Percentiles rank a stretch among this genome's conserved stretches.
Conservation (phyloP, 2,888 invertebrate genomes). For the Caenorhabditis becei region DNA sequence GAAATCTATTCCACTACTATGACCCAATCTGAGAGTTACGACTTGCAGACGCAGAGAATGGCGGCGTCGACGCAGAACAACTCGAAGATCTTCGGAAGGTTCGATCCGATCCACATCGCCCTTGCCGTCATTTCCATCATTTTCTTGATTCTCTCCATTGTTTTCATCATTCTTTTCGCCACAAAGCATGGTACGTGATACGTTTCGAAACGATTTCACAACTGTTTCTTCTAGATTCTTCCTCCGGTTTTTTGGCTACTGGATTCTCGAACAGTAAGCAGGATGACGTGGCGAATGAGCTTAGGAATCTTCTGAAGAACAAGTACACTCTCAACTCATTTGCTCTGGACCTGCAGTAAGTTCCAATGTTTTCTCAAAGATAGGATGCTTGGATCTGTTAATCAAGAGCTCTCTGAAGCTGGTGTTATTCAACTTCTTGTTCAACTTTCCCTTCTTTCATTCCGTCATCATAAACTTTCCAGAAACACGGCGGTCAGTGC, state of each 20-base stretch:
- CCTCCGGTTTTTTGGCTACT: constrained; percentile 46
- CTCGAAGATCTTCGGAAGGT: constrained; percentile 45
- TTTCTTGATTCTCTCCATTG: constrained; percentile 56
- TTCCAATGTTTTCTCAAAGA: neutral
- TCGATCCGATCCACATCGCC: constrained; percentile 55
- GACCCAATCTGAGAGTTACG: constrained; percentile 50
- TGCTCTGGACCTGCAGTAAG: constrained; percentile 44
- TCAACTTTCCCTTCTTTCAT: too few species aligned
- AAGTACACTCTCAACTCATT: constrained; percentile 55
- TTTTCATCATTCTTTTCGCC: constrained; percentile 58
- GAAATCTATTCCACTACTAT: neutral
- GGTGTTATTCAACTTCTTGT: too few species aligned
- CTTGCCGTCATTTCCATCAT: constrained; percentile 50
- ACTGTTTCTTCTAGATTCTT: constrained; percentile 27
- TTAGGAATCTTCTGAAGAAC: constrained; percentile 37
- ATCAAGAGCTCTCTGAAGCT: too few species aligned
- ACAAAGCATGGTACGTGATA: constrained; percentile 56
- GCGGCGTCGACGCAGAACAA: constrained; percentile 28
- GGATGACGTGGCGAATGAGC: constrained; percentile 19
- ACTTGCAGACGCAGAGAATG: constrained; percentile 54
- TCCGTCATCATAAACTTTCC: too few species aligned
- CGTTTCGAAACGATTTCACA: neutral
- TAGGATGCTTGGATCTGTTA: too few species aligned
- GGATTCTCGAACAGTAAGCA: constrained; percentile 41
- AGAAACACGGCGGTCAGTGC: constrained; percentile 52